Conservation (phyloP, 2,113 vertebrate species). For the Ivindomyrus marchei region DNA sequence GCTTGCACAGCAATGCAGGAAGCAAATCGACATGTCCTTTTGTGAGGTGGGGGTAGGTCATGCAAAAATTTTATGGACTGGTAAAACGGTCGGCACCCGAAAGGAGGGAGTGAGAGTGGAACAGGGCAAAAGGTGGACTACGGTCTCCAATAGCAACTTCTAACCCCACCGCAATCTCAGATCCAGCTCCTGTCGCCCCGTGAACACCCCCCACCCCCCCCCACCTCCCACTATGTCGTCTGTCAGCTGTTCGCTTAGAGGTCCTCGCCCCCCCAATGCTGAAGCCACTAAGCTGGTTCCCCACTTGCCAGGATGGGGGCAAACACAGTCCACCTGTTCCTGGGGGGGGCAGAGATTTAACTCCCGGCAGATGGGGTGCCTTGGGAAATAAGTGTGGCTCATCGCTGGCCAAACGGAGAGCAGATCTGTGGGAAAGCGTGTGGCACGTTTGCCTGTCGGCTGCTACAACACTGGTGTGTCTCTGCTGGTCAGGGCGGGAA, state of each 20-base stretch:
- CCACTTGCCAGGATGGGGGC: neutral
- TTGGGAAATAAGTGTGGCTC: neutral
- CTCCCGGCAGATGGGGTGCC: neutral
- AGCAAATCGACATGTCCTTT: neutral
- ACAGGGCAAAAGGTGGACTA: neutral
- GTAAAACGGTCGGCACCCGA: neutral
- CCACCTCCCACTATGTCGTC: neutral
- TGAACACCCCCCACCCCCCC: neutral
- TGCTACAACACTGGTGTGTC: neutral
- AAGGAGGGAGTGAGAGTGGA: neutral
- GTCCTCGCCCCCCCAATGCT: too few relatives aligned
- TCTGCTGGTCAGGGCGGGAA: neutral
- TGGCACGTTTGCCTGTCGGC: neutral
- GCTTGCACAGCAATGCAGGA: neutral
- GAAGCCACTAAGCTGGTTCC: neutral
- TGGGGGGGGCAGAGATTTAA: neutral
- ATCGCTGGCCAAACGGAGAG: neutral
- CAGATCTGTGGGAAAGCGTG: neutral
- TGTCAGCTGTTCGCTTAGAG: neutral
- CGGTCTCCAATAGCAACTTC: conserved; percentile 12
- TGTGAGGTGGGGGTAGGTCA: neutral
- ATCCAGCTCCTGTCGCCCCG: neutral
- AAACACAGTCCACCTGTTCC: neutral
- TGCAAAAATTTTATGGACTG: neutral
- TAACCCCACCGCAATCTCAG: neutral